Evolutionary conservation across 2,797 vertebrate genomes (phyloP), one percentile per base, ranked within the genome.

Genomic region (Microhierax caerulescens): DNA sequence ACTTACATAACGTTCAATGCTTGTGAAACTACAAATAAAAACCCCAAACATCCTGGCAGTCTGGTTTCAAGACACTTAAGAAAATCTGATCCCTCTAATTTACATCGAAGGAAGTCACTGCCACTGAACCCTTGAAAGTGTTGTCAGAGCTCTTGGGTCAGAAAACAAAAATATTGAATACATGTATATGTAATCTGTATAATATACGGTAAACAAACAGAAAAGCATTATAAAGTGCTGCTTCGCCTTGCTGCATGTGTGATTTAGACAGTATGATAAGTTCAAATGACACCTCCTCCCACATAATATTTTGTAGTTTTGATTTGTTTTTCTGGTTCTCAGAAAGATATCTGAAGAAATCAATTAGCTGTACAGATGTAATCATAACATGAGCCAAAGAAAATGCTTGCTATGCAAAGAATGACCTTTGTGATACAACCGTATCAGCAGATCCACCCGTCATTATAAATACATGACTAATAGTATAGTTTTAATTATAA

Each of bases 391-490:
- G 24, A 90, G 47, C 23, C 64, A 92, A 88, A 63, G 18, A 95
- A 88, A 96, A 67, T 17, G 37, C 47, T 13, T 5, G 4, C 45
- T 51, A 76, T 34, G 85, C 73, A 91, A 82, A 90, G 64, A 91
- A 68, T 54, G 28, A 30, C 75, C 89, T 90, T 85, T 87, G 82
- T 57, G 72, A 73, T 73, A 69, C 37, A 68, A 57, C n/a, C 50
- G 56, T 41, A 51, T 92, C 82, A 94, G 96, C 93, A 95, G 93
- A 92, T 95, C 72, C 1, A 0, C 41, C 47, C 24, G 65, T 79
- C 93, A 88, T 90, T 95, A 80, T 80, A 95, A 84, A 76, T 86
- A 77, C 32, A 43, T 90, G 80, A 83, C 53, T 89, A 90, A 90
- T 65, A 47, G 10, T 14, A n/a, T 30, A 8, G 34, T 63, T 92